Percentiles rank a stretch among this genome's conserved stretches.
Evolutionary conservation across 2,888 invertebrate genomes (phyloP).

Genomic region (Mycalesis mineus): DNA sequence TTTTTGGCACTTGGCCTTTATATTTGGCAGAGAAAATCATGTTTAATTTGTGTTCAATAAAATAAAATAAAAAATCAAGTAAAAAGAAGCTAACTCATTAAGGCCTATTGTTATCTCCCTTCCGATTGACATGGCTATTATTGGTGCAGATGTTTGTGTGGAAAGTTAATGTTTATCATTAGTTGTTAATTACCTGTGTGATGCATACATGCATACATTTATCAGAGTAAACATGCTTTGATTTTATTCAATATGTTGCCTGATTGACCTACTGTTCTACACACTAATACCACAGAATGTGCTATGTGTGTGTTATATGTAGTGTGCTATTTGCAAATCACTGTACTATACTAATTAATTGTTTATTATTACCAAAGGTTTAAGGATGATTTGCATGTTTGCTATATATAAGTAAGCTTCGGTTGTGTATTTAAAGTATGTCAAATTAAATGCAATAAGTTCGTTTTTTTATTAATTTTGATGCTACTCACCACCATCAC

Average conservation of each 20-base stretch:
- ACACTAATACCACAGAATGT: neutral
- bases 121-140: conserved; percentile 2
- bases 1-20: no score
- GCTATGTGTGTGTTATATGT: neutral
- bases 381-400: neutral
- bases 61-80: neutral
- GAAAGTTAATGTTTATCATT: neutral
- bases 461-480: no score
- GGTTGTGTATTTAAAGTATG: no score
- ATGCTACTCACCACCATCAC: no score
- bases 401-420: neutral
- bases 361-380: neutral
- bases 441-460: no score
- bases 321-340: no score
- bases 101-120: neutral
- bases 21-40: no score
- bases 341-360: neutral
- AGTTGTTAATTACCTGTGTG: conserved; percentile 3
- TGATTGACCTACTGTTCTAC: neutral
- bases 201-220: neutral
- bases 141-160: neutral
- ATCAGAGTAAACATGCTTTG: neutral
- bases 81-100: neutral
- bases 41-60: neutral
- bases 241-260: conserved; percentile 1